A percentile compares a stretch with the other conserved stretches of the same genome.
Evolutionary conservation across 2,888 invertebrate species (phyloP).

Genomic region (Pyrochroa serraticornis): DNA sequence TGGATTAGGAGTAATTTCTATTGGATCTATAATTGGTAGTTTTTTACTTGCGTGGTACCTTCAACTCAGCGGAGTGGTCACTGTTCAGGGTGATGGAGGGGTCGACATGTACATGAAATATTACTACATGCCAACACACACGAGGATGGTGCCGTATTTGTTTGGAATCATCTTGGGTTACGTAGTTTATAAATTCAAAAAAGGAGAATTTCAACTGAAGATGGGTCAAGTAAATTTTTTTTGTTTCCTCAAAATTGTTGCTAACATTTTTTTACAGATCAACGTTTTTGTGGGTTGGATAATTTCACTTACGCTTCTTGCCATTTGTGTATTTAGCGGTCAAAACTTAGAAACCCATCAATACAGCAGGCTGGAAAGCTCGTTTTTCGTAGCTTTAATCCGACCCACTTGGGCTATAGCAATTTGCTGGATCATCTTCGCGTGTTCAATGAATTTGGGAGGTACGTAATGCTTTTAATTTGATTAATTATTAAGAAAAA

Average conservation of each 20-base stretch:
- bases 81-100: conserved; percentile 12
- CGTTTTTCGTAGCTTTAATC: conserved; percentile 16
- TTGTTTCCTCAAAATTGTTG: background rate
- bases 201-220: background rate
- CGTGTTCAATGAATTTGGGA: conserved; percentile 9
- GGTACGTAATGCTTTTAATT: background rate
- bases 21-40: conserved; percentile 3
- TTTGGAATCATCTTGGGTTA: conserved; percentile 19
- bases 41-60: conserved; percentile 14
- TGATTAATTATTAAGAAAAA: background rate
- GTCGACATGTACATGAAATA: conserved; percentile 10
- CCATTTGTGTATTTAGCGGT: conserved; percentile 9
- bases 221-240: conserved; percentile 1
- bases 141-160: conserved; percentile 16
- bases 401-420: conserved; percentile 19
- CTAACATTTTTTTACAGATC: conserved; percentile 6
- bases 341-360: conserved; percentile 4
- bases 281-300: conserved; percentile 3
- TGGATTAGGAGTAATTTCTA: background rate
- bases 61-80: conserved; percentile 10
- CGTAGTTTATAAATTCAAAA: conserved; percentile 6
- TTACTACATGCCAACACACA: conserved; percentile 23
- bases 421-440: conserved; percentile 13
- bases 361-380: conserved; percentile 5
- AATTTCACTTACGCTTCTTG: background rate